phyloP scores from a whole-genome alignment of 1,140 invertebrate genomes.

The Habropoda laboriosa region DNA sequence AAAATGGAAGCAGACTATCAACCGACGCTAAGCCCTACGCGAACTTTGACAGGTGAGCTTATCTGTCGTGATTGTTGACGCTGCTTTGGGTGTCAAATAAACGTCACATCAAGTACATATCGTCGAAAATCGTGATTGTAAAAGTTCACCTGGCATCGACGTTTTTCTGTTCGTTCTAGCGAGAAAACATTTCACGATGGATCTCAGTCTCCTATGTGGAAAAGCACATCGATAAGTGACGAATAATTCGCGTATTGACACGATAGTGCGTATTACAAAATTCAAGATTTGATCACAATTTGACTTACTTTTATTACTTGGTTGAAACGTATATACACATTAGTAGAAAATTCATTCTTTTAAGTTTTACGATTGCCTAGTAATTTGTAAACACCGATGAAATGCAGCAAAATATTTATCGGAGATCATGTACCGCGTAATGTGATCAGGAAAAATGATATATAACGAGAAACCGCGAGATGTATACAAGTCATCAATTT shows the following conservation, averaged over 20 bases:
- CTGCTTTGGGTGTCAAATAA: slow-evolving; percentile 50
- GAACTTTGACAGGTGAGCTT: slow-evolving; percentile 74
- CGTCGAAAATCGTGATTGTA: neutral
- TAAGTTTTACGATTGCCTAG: neutral
- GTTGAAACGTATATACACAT: neutral
- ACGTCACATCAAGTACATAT: slow-evolving; percentile 41
- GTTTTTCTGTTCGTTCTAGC: slow-evolving; percentile 22
- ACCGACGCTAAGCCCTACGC: slow-evolving; percentile 74
- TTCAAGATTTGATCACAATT: slow-evolving; percentile 3
- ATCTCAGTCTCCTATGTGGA: slow-evolving; percentile 14
- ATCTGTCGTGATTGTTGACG: slow-evolving; percentile 53
- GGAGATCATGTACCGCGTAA: slow-evolving; percentile 21
- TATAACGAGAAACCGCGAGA: slow-evolving; percentile 34
- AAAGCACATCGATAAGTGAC: slow-evolving; percentile 13
- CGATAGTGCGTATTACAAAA: slow-evolving; percentile 26
- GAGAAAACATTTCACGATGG: slow-evolving; percentile 25
- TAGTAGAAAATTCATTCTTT: neutral
- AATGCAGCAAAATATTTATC: slow-evolving; percentile 25
- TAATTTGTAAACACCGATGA: slow-evolving; percentile 34
- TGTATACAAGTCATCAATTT: slow-evolving; percentile 18
- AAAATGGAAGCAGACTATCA: slow-evolving; percentile 76
- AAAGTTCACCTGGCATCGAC: slow-evolving; percentile 31
- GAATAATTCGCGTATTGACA: slow-evolving; percentile 38
- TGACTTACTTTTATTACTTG: neutral
- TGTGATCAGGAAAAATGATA: slow-evolving; percentile 19